These are phyloP conservation scores for Mustela erminea DNA, from an alignment of 2,797 vertebrate species.

Conservation along the genomic window DNA sequence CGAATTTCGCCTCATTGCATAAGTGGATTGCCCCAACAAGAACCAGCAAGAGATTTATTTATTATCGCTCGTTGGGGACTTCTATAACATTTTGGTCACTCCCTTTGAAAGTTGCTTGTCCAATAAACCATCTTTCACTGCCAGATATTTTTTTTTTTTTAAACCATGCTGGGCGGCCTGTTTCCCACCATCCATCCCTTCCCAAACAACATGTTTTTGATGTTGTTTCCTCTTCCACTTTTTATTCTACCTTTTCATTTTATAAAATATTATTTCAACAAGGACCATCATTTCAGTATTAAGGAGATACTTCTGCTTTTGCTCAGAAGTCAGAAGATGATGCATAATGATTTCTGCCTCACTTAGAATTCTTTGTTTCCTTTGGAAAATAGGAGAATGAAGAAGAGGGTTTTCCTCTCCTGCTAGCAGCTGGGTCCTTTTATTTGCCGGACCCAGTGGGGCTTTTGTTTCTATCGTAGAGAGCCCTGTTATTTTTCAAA, in stretches of 20 bases:
- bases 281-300: neutral
- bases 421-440: conserved; percentile 58
- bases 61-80: neutral
- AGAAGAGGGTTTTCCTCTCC: neutral
- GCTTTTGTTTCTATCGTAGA: conserved; percentile 22
- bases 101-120: conserved; percentile 43
- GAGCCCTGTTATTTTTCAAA: conserved; percentile 67
- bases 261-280: conserved; percentile 46
- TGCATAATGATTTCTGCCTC: conserved; percentile 18
- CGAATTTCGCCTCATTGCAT: neutral
- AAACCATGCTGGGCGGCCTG: neutral
- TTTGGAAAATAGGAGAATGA: neutral
- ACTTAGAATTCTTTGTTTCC: conserved; percentile 32
- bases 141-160: neutral
- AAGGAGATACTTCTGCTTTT: conserved; percentile 51
- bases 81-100: conserved; percentile 26
- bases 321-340: conserved; percentile 24
- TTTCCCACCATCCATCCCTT: neutral
- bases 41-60: neutral
- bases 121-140: neutral
- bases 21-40: neutral
- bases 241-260: conserved; percentile 41
- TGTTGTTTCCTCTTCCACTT: neutral
- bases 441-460: neutral
- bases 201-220: neutral